A percentile compares a stretch with the other conserved stretches of the same genome.
Evolutionary conservation across 2,797 vertebrate species (phyloP).

Genomic region (Setipinna tenuifilis): DNA sequence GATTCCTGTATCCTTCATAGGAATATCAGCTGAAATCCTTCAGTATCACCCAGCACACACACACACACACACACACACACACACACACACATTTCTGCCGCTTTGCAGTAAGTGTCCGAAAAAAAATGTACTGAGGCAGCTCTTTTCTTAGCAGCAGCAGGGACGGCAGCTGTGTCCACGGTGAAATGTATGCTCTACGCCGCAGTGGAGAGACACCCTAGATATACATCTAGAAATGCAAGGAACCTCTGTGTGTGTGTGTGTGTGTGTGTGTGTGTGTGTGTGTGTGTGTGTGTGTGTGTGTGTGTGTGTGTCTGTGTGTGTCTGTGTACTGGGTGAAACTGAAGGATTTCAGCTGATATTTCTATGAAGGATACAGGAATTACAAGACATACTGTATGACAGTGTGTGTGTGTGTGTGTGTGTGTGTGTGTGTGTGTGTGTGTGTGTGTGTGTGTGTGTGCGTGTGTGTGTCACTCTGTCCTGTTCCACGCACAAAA

Average conservation of each 20-base stretch:
- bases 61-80: not conserved
- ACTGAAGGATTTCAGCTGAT: not conserved
- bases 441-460: not conserved
- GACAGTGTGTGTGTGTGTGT: not conserved
- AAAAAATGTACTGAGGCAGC: conserved; percentile 17
- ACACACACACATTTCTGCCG: not conserved
- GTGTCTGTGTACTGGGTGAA: not conserved
- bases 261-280: not conserved
- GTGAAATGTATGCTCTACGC: not conserved
- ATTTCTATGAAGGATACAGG: not conserved
- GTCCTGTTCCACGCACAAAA: no score
- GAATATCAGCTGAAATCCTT: not conserved
- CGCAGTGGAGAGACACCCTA: not conserved
- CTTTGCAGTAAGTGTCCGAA: conserved; percentile 4
- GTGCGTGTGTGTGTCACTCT: not conserved
- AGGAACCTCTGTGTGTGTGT: no score
- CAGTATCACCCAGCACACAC: not conserved
- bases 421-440: not conserved
- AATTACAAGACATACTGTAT: not conserved
- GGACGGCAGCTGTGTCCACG: no score
- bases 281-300: not conserved
- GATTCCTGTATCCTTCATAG: not conserved
- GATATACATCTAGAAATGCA: conserved; percentile 13
- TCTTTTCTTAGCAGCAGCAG: conserved; percentile 16
- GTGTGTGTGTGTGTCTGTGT: not conserved